Base-by-base conservation (phyloP, 2,113 vertebrate species). In the Leucoraja erinaceus region DNA sequence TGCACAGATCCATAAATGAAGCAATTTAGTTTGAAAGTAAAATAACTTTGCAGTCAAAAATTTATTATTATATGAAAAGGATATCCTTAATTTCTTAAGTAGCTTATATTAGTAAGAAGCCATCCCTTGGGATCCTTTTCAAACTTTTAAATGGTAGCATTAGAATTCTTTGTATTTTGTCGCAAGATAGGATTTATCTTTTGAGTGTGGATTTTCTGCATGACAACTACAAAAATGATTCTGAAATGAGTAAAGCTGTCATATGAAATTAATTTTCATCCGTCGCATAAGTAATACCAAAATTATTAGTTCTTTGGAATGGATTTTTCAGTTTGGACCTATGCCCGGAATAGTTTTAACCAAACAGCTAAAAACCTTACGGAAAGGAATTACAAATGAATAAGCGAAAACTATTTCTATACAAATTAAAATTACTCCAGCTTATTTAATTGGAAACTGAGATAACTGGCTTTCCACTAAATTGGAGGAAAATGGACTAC, bases 221-320 rank as follows among this genome's bases (percentile, higher is more conserved):
- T 91, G 90, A 91, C 66, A 91, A 72, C 68, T 18, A 91, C 66
- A 74, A 74, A 91, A 91, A 91, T 91, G 28, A 91, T 72, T 47
- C 66, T 91, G 90, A 91, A 91, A 91, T 91, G 90, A 91, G 90
- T 72, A 91, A 91, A 91, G 90, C 90, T 91, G 66, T 91, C 90
- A 91, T 91, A 91, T 91, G 72, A 91, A 91, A 91, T 91, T 91
- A 91, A 91, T 91, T 91, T 91, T 91, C 90, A 91, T 91, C 90
- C 72, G 88, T 91, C 22, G 10, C 90, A 54, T 91, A 91, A 91
- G 68, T 54, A 72, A 91, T 91, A 91, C 68, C 90, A 72, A 91
- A 90, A 91, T 91, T 72, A 91, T 91, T 91, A 91, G 90, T 72
- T 54, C 90, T 91, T 72, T 91, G 90, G 90, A 91, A 91, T 91